A percentile compares a stretch with the other conserved stretches of the same genome.
These are phyloP conservation scores for Polyergus mexicanus DNA, from an alignment of 1,140 invertebrate species.

Conservation along the genomic window DNA sequence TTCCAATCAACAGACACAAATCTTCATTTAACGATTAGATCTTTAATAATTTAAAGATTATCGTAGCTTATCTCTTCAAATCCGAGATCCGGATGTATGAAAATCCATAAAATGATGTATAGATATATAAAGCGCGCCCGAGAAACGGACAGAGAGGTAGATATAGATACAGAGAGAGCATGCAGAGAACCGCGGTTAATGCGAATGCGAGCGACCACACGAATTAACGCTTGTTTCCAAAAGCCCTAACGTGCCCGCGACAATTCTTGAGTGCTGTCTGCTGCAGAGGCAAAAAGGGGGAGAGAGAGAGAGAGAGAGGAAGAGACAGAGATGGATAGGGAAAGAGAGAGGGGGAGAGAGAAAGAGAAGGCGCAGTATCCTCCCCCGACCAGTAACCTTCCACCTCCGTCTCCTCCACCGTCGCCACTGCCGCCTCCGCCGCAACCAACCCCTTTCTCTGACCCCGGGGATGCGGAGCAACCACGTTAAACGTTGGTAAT, in stretches of 20 bases:
- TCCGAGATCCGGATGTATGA: neutral
- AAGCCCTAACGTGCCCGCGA: conserved; percentile 86
- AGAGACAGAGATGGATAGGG: conserved; percentile 45
- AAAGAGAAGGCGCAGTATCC: conserved; percentile 40
- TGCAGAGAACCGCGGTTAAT: conserved; percentile 71
- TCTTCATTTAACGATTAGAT: too few species aligned
- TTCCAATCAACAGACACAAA: too few species aligned
- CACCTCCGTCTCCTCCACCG: conserved; percentile 64
- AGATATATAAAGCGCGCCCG: neutral
- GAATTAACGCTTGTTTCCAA: conserved; percentile 86
- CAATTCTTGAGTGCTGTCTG: conserved; percentile 87
- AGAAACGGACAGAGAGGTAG: conserved; percentile 16
- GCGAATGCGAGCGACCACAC: conserved; percentile 81
- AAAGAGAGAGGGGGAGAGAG: conserved; percentile 48
- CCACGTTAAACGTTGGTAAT: conserved; percentile 87
- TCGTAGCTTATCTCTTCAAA: neutral
- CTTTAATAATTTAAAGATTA: neutral
- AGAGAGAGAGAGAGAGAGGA: conserved; percentile 27
- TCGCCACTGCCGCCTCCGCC: conserved; percentile 67
- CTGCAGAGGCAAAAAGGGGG: conserved; percentile 79
- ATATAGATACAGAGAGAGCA: conserved; percentile 52
- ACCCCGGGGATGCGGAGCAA: conserved; percentile 81
- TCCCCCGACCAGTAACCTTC: conserved; percentile 54
- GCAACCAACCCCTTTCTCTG: conserved; percentile 78
- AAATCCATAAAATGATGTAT: neutral